These are phyloP conservation scores for Subacronicta megacephala DNA, from an alignment of 2,888 invertebrate species.

Conservation along the genomic window DNA sequence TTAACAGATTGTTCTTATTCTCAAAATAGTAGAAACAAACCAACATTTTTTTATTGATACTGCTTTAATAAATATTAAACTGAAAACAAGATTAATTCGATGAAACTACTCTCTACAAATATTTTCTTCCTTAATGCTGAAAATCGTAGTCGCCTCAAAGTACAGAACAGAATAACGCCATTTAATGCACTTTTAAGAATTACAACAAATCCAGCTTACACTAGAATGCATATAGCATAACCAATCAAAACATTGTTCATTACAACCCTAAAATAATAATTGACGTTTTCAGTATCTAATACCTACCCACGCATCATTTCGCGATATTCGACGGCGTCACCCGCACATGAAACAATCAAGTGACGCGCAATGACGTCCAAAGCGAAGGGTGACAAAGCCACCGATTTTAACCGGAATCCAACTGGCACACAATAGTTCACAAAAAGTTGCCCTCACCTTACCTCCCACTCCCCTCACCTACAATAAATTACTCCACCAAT, in stretches of 20 bases:
- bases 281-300: slow-evolving; percentile 37
- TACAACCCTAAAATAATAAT: slow-evolving; percentile 9
- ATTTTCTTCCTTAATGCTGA: no score
- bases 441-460: slow-evolving; percentile 78
- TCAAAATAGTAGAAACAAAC: no score
- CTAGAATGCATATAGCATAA: slow-evolving; percentile 3
- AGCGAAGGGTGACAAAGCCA: slow-evolving; percentile 63
- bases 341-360: slow-evolving; percentile 49
- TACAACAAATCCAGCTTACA: background rate
- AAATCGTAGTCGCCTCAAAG: no score
- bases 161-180: no score
- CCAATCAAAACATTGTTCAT: slow-evolving; percentile 36
- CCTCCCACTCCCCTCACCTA: slow-evolving; percentile 62
- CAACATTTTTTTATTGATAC: no score
- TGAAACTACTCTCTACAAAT: no score
- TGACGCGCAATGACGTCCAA: slow-evolving; percentile 53
- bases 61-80: no score
- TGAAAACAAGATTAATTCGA: no score
- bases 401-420: slow-evolving; percentile 57
- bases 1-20: no score
- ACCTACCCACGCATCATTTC: slow-evolving; percentile 10
- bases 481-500: slow-evolving; percentile 80
- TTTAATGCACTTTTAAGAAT: no score
- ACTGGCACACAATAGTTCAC: slow-evolving; percentile 75
- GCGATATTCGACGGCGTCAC: slow-evolving; percentile 20